A percentile compares a stretch with the other conserved stretches of the same genome.
These are phyloP conservation scores for Eledone cirrhosa DNA, from an alignment of 2,888 invertebrate species.

Conservation along the genomic window DNA sequence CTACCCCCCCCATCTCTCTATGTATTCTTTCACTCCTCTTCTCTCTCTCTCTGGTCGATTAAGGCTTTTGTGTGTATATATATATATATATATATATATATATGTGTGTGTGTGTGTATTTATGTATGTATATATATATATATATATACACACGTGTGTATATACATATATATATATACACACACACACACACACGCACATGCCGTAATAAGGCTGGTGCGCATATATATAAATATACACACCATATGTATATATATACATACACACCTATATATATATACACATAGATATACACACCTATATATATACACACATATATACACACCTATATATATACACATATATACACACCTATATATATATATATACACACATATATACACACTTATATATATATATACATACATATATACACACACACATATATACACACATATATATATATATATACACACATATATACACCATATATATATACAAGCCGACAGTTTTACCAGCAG, in stretches of 20 bases:
- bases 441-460: not conserved
- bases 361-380: not conserved
- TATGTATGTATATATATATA: not conserved
- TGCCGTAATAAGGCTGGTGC: not conserved
- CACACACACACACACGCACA: not conserved
- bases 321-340: not conserved
- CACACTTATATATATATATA: not conserved
- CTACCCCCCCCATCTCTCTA: too few species aligned
- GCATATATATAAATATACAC: not conserved
- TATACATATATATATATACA: not conserved
- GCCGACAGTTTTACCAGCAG: too few species aligned
- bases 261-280: not conserved
- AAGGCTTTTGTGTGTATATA: not conserved
- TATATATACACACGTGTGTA: not conserved
- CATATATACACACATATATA: not conserved
- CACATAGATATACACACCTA: not conserved
- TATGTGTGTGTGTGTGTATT: not conserved
- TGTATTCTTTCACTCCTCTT: too few species aligned
- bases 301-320: not conserved
- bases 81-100: not conserved
- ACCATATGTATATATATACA: not conserved
- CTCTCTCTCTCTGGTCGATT: too few species aligned
- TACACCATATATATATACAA: not conserved
- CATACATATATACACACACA: not conserved
- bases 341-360: not conserved